Percentiles rank a stretch among this genome's conserved stretches.
Evolutionary conservation across 1,140 invertebrate genomes (phyloP).

Genomic region (Drosophila ogumai): DNA sequence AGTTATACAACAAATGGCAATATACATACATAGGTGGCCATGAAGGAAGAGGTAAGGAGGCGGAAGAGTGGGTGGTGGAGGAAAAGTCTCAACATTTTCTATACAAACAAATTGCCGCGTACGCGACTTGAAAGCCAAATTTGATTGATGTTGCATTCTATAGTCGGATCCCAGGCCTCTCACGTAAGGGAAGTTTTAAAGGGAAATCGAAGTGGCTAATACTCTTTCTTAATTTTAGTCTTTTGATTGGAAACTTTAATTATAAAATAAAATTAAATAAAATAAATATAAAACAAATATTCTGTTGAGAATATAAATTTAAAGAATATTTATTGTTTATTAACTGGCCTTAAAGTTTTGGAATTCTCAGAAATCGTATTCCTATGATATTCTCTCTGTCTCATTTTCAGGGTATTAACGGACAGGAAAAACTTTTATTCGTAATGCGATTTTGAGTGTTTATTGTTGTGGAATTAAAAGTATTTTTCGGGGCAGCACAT

Average conservation of each 20-base stretch:
- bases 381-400: neutral
- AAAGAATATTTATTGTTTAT: neutral
- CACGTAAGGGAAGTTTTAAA: neutral
- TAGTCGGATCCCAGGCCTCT: slow-evolving; percentile 32
- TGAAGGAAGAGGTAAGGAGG: neutral
- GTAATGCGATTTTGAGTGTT: slow-evolving; percentile 82
- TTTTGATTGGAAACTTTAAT: neutral
- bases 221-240: neutral
- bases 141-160: slow-evolving; percentile 79
- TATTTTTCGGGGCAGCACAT: slow-evolving; percentile 15
- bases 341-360: neutral
- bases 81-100: slow-evolving; percentile 74
- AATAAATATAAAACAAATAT: no score
- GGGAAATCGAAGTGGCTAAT: neutral
- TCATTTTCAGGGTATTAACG: slow-evolving; percentile 15
- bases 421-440: slow-evolving; percentile 46
- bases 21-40: slow-evolving; percentile 20
- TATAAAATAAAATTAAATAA: no score
- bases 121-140: slow-evolving; percentile 82
- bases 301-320: neutral
- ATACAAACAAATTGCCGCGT: slow-evolving; percentile 82
- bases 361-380: neutral
- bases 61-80: neutral
- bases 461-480: slow-evolving; percentile 77
- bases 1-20: slow-evolving; percentile 64